Evolutionary conservation across 2,113 vertebrate species (phyloP), one percentile per base, ranked within the genome.

Genomic region (Aplodontia rufa): DNA sequence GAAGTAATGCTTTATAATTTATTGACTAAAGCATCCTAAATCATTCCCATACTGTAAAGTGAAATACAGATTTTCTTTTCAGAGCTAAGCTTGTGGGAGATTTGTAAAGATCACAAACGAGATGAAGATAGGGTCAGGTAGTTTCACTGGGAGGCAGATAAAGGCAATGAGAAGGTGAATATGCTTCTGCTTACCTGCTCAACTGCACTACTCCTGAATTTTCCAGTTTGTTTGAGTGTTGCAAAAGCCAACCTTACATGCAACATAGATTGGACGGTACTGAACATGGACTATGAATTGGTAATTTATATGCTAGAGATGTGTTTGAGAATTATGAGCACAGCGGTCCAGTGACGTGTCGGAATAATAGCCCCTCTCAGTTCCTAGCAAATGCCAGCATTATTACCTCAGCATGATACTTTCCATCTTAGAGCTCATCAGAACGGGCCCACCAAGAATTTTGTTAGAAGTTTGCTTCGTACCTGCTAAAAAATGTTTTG

Each of bases 381-480:
- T 85, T 83, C 45, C 37, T 69, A 92, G 81, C 68, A 95, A 96
- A 91, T 94, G 90, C 95, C 72, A 71, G 84, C 72, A 92, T 96
- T 86, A 96, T 96, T 97, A 95, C 83, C 91, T 95, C 93, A 91
- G 95, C 82, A n/a, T 64, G 95, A 85, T 26, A 49, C 64, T 86
- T 92, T 74, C 74, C 47, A 37, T 62, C 14, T 92, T 58, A 68
- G 0, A 88, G 42, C 81, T 96, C 89, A 93, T 95, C 91, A 95
- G 32, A 81, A 94, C 64, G 13, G 40, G 37, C 51, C 89, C 58
- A 89, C 87, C 92, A 94, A 96, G 49, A 83, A 95, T 81, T 95
- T 88, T 95, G 30, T 42, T 90, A 64, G 60, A 8, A 84, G 14
- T 75, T 53, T 93, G 24, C 17, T 32, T 90, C 49, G 45, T 6